These are phyloP conservation scores for Xylocopa sonorina DNA, from an alignment of 1,140 invertebrate genomes.

Conservation along the genomic window DNA sequence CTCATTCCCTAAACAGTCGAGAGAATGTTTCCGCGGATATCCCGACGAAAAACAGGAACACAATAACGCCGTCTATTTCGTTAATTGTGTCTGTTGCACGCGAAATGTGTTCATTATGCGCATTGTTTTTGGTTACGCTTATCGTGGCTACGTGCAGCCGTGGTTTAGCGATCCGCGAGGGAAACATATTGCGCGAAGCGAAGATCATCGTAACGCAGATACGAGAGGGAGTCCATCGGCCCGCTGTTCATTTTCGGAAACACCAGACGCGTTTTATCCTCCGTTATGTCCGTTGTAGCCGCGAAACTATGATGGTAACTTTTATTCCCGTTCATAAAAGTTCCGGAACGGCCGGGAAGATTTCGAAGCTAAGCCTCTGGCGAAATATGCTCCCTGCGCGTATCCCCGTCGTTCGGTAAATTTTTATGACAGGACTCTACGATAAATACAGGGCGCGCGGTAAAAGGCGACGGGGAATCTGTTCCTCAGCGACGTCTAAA, in stretches of 20 bases:
- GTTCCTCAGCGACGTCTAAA: neutral
- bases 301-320: neutral
- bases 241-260: neutral
- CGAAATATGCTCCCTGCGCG: neutral
- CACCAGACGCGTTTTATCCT: neutral
- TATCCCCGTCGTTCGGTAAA: neutral
- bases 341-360: neutral
- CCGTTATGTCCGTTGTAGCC: neutral
- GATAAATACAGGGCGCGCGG: neutral
- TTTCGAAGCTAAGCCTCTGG: slow-evolving; percentile 14
- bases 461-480: neutral
- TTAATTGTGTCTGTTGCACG: neutral
- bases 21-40: neutral
- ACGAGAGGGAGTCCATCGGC: neutral
- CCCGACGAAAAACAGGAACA: neutral
- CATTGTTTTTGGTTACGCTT: slow-evolving; percentile 16
- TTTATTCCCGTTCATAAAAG: neutral
- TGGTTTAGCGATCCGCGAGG: neutral
- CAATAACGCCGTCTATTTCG: slow-evolving; percentile 24
- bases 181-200: neutral
- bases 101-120: slow-evolving; percentile 19
- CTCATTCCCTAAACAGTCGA: neutral
- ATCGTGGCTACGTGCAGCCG: neutral
- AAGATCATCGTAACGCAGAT: neutral
- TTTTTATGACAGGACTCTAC: neutral